Base-by-base conservation (phyloP, 2,113 vertebrate genomes). In the Bubo scandiacus region DNA sequence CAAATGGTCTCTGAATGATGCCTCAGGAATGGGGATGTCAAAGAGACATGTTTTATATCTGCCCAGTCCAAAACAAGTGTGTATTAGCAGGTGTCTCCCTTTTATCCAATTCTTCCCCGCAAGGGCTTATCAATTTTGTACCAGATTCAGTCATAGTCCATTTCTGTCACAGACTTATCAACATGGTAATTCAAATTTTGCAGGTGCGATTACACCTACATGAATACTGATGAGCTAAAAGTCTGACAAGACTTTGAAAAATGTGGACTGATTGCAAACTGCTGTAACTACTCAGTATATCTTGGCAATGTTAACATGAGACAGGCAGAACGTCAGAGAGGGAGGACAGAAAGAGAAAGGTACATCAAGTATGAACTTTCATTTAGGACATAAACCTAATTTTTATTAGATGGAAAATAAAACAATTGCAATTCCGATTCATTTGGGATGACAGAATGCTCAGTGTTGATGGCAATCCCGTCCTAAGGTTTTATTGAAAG, bases 281-380 rank as follows among this genome's bases (percentile, higher is more conserved):
- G 27, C 29, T 42, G 30, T 21, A 63, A 43, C 36, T 12, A 11
- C 51, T 30, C 47, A 3, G 58, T 7, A 2, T 2, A 1, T 17
- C 67, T 45, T 5, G 57, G 85, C 2, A 0, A 11, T 0, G 21
- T 43, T 43, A 49, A 43, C 49, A 11, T 1, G 23, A 7, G 2
- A 36, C 7, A 54, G 62, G 51, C 59, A 12, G 22, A 20, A 2
- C n/a, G 7, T 5, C 43, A 8, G 55, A 26, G 30, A 9, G 40
- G 36, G 32, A 52, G 38, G 22, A 14, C 6, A 9, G 45, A 8
- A 17, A 7, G 54, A 77, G 34, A 43, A 62, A 36, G 15, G 67
- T 12, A 20, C 9, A 4, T 43, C 21, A 5, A 26, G n/a, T 12
- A 11, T 2, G 34, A 66, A 23, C 58, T 52, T 40, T 9, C 29